These are phyloP conservation scores for Cercopithecus mona DNA, from an alignment of 2,113 vertebrate genomes.

Conservation along the genomic window DNA sequence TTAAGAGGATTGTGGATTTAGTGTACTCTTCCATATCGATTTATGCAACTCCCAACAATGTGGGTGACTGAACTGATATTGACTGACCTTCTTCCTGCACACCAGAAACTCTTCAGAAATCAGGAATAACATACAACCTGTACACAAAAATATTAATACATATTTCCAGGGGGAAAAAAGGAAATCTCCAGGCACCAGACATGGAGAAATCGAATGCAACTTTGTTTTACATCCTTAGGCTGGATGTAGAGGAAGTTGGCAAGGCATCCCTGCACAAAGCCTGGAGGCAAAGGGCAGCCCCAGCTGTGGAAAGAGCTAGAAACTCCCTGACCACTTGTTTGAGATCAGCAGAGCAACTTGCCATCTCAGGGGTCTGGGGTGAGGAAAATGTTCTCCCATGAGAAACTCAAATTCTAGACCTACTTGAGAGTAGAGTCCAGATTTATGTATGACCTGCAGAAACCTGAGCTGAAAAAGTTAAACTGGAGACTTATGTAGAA, in stretches of 20 bases:
- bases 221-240: too few relatives aligned
- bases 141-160: neutral
- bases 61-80: neutral
- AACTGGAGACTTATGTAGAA: neutral
- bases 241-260: neutral
- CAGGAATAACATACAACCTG: neutral
- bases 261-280: rapidly evolving
- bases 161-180: neutral
- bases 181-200: neutral
- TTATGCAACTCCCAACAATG: neutral
- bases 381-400: neutral
- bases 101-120: neutral
- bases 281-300: neutral
- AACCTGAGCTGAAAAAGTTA: neutral
- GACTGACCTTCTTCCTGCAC: neutral
- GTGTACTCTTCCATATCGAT: neutral
- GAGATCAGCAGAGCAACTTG: neutral
- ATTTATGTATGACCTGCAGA: neutral
- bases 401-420: neutral
- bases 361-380: too few relatives aligned
- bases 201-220: neutral
- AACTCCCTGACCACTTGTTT: neutral
- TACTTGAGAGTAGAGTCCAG: neutral
- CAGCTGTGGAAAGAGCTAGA: neutral
- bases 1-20: neutral